Base-by-base conservation (phyloP, 2,113 vertebrate species). In the Madoqua kirkii region DNA sequence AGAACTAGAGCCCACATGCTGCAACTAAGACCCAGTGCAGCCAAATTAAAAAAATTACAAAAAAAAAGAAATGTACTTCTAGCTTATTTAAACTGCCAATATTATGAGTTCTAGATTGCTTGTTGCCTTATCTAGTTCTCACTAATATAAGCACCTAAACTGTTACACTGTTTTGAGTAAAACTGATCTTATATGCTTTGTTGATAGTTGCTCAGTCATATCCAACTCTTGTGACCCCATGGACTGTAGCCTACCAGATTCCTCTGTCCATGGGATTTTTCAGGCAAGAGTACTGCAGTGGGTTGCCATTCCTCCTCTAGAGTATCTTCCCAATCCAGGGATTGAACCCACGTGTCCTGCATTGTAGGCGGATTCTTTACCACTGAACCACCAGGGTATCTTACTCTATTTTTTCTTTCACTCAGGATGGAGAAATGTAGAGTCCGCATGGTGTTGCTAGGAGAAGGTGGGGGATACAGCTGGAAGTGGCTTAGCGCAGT, bases 201-300 rank as follows among this genome's bases (percentile, higher is more conserved):
- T 43, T 40, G 21, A 13, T 27, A 25, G 36, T 43, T 0, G 0
- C 8, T 43, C 10, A 74, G 21, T 43, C 6, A 2, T 14, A 36
- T 74, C 36, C 23, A 43, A 7, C 71, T 74, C 36, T 74, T 74
- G 71, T 3, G 11, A 43, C 3, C 23, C 40, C 36, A 9, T 43
- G 71, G 71, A 27, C 23, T 7, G 23, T 76, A 76, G 71, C 71
- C 71, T n/a, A 12, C 67, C 67, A 40, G 67, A 10, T 1, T 71
- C 19, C 19, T 40, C n/a, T 43, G 36, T 76, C 36, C 71, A 76
- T 27, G 36, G 71, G 0, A 27, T 27, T 76, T 43, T 43, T 14
- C 36, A 43, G 36, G 23, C 36, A 43, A 27, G 71, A 27, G 14
- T 76, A 76, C 23, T 76, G 11, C 19, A 43, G 36, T 76, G 36